Conservation (phyloP, 2,113 vertebrate genomes). For the Rhineura floridana region DNA sequence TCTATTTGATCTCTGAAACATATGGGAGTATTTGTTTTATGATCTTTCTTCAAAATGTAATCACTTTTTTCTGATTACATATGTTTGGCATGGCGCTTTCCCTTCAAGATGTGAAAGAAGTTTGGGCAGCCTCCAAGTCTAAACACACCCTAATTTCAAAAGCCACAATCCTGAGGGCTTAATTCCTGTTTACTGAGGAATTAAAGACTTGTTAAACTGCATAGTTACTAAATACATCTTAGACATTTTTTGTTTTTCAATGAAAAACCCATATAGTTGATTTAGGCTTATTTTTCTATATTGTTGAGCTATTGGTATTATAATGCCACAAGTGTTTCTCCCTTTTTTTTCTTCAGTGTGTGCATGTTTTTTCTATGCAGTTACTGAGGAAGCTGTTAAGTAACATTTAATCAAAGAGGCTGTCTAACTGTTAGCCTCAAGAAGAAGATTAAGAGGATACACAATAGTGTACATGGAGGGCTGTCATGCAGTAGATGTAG, state of each 20-base stretch:
- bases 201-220: slow-evolving; percentile 75
- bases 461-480: not conserved
- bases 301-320: slow-evolving; percentile 42
- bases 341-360: not conserved
- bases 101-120: slow-evolving; percentile 74
- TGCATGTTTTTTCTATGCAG: slow-evolving; percentile 6
- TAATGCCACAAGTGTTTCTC: slow-evolving; percentile 9
- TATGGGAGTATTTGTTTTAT: slow-evolving; percentile 75
- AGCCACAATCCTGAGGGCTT: slow-evolving; percentile 79
- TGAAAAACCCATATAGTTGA: slow-evolving; percentile 40
- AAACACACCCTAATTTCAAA: slow-evolving; percentile 87
- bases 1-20: slow-evolving; percentile 73
- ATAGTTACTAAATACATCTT: slow-evolving; percentile 63
- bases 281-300: slow-evolving; percentile 53
- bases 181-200: slow-evolving; percentile 81
- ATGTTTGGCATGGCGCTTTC: slow-evolving; percentile 71
- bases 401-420: not conserved
- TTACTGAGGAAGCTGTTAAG: not conserved
- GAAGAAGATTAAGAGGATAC: not conserved
- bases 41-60: slow-evolving; percentile 72
- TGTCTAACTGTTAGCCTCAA: not conserved
- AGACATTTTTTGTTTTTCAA: slow-evolving; percentile 52
- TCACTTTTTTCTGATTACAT: slow-evolving; percentile 69
- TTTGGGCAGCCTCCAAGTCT: slow-evolving; percentile 75
- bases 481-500: not conserved